These are phyloP conservation scores for Solen grandis DNA, from an alignment of 1,140 invertebrate genomes.

Conservation along the genomic window DNA sequence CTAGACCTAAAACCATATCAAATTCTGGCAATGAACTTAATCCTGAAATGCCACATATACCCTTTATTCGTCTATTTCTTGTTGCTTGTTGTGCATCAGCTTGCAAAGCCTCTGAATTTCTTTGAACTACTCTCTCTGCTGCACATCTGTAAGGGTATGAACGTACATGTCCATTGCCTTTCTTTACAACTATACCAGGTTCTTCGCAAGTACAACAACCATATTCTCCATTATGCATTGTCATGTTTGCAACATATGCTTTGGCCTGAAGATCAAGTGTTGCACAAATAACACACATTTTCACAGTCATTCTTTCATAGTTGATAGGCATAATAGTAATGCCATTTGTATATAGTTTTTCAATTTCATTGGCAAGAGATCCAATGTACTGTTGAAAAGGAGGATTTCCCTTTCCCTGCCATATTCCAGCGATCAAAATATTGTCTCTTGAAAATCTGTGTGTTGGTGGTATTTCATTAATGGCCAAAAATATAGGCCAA, in stretches of 20 bases:
- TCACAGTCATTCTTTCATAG: not conserved
- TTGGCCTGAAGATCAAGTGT: slow-evolving; percentile 29
- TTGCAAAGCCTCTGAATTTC: not conserved
- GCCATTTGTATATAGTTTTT: slow-evolving; percentile 11
- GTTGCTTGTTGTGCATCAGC: not conserved
- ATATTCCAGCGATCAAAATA: slow-evolving; percentile 44
- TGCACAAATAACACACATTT: not conserved
- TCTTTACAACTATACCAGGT: not conserved
- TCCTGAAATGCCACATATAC: not conserved
- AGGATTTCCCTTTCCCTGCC: slow-evolving; percentile 40
- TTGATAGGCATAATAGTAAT: not conserved
- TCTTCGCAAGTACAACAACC: slow-evolving; percentile 28
- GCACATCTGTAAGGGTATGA: slow-evolving; percentile 20
- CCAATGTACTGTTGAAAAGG: slow-evolving; percentile 39
- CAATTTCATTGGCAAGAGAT: slow-evolving; percentile 9
- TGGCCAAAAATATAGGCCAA: slow-evolving; percentile 55
- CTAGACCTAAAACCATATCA: not conserved
- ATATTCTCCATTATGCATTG: slow-evolving; percentile 1
- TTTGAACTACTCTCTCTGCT: slow-evolving; percentile 6
- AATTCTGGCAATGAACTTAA: slow-evolving; percentile 12
- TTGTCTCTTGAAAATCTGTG: slow-evolving; percentile 46
- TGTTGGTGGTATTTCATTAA: slow-evolving; percentile 49
- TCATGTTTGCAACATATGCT: not conserved
- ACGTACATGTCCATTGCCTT: slow-evolving; percentile 24
- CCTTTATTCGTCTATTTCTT: not conserved